phyloP scores from a whole-genome alignment of 2,113 vertebrate species.

The Oncorhynchus masou region DNA sequence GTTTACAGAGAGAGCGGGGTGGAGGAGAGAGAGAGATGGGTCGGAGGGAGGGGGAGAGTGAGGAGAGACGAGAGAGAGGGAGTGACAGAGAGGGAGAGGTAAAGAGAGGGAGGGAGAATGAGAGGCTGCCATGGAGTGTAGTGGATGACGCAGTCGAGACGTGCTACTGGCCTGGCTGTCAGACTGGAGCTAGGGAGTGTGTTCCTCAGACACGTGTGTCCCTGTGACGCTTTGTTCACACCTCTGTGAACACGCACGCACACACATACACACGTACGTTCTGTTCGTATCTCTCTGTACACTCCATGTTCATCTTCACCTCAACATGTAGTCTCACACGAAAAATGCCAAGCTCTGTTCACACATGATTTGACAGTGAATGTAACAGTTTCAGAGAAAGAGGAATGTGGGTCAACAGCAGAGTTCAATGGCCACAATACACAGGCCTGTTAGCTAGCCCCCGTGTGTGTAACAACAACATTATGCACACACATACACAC shows the following conservation, averaged over 20 bases:
- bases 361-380: not conserved
- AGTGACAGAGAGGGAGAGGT: conserved; percentile 14
- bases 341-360: not conserved
- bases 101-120: not conserved
- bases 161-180: not conserved
- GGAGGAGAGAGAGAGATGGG: conserved; percentile 6
- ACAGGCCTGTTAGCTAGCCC: not conserved
- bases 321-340: not conserved
- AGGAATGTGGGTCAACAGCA: conserved; percentile 9
- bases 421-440: not conserved
- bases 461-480: too few relatives aligned
- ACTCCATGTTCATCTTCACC: too few relatives aligned
- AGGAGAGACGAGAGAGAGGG: conserved; percentile 13
- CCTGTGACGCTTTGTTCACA: not conserved
- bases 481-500: too few relatives aligned
- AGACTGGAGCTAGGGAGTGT: not conserved
- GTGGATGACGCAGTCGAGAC: conserved; percentile 7
- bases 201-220: not conserved
- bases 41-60: conserved; percentile 20
- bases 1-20: conserved; percentile 47
- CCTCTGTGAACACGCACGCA: conserved; percentile 5
- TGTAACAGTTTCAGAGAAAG: conserved; percentile 9
- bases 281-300: too few relatives aligned
- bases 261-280: conserved; percentile 2
- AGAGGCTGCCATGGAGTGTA: not conserved